A percentile compares a stretch with the other conserved stretches of the same genome.
phyloP scores from a whole-genome alignment of 2,888 invertebrate genomes.

The Zele albiditarsus region DNA sequence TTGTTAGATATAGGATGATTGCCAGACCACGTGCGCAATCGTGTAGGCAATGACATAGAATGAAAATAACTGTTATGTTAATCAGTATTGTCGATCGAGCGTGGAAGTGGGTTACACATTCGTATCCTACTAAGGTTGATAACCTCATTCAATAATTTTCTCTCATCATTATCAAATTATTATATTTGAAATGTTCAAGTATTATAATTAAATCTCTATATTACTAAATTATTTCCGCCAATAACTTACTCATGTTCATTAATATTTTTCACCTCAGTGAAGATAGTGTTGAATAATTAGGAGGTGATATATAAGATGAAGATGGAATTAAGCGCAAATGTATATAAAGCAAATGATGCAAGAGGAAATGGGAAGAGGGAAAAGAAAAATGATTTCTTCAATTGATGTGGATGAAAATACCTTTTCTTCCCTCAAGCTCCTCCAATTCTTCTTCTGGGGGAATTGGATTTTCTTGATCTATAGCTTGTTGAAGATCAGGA shows the following conservation, averaged over 20 bases:
- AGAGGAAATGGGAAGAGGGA: background rate
- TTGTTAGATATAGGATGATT: conserved; percentile 1
- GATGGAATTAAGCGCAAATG: conserved; percentile 4
- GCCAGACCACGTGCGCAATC: conserved; percentile 22
- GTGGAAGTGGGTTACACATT: conserved; percentile 60
- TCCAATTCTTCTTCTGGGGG: conserved; percentile 77
- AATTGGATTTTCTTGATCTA: conserved; percentile 85
- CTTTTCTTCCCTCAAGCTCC: conserved; percentile 80
- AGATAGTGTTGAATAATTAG: background rate
- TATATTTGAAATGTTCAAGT: conserved; percentile 41
- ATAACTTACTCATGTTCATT: background rate
- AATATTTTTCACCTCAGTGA: background rate
- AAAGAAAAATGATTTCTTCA: too few relatives aligned
- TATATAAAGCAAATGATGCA: background rate
- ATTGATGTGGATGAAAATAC: conserved; percentile 48
- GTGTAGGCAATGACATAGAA: conserved; percentile 6
- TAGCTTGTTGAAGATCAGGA: conserved; percentile 84
- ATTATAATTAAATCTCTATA: background rate
- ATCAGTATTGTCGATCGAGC: conserved; percentile 57
- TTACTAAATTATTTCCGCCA: conserved; percentile 4
- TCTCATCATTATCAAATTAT: conserved; percentile 3
- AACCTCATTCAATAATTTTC: conserved; percentile 48
- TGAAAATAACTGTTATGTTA: conserved; percentile 62
- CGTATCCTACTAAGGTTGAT: conserved; percentile 53
- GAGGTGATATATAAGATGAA: background rate